Conservation (phyloP, 2,113 vertebrate genomes). For the Mus musculus region DNA sequence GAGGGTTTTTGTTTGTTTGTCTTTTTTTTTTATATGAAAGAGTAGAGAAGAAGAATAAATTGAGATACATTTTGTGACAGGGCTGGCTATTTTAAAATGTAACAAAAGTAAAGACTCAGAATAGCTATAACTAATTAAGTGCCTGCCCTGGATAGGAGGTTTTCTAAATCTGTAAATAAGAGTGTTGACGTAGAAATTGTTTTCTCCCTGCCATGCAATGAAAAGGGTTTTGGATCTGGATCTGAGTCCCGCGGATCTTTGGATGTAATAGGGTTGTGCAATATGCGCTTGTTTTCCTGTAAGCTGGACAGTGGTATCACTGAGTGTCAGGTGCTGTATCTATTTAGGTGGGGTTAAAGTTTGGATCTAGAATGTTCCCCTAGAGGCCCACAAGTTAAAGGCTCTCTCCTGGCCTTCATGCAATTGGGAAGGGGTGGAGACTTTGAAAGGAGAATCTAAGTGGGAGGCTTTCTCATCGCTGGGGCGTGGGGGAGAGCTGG, state of each 20-base stretch:
- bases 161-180: slow-evolving; percentile 19
- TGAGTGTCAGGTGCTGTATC: not conserved
- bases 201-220: not conserved
- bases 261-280: not conserved
- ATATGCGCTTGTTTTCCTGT: not conserved
- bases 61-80: slow-evolving; percentile 6
- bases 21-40: not conserved
- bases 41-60: not conserved
- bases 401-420: not conserved
- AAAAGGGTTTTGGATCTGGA: not conserved
- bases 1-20: not conserved
- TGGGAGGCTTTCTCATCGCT: not conserved
- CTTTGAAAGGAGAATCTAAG: not conserved
- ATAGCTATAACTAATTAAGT: not conserved
- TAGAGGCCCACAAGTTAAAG: not conserved
- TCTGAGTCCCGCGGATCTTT: not conserved
- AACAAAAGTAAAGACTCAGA: not conserved
- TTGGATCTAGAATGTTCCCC: not conserved
- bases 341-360: not conserved
- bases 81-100: slow-evolving; percentile 44
- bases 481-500: too few relatives aligned
- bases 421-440: not conserved
- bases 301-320: not conserved
- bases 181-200: not conserved
- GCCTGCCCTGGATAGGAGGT: not conserved